These are phyloP conservation scores for Ormyrus rosae DNA, from an alignment of 2,888 invertebrate genomes.

Conservation along the genomic window DNA sequence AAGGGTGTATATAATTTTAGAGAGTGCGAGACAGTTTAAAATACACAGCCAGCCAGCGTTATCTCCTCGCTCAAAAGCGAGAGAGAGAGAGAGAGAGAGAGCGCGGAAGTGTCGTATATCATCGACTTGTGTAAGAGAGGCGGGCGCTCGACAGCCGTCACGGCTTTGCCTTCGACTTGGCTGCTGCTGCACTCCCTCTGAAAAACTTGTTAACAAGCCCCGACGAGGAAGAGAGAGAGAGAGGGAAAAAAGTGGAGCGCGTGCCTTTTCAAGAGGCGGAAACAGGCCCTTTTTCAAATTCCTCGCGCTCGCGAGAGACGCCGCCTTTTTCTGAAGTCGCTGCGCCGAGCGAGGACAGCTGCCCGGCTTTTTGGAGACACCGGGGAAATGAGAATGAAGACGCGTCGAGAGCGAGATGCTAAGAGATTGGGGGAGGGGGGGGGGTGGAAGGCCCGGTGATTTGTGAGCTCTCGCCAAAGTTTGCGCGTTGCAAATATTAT, in stretches of 20 bases:
- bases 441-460: background rate
- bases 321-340: background rate
- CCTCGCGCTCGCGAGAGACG: background rate
- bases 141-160: conserved; percentile 45
- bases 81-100: background rate
- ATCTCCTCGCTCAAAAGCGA: background rate
- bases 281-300: conserved; percentile 33
- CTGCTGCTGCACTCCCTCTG: background rate
- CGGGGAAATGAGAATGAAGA: conserved; percentile 1
- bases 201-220: conserved; percentile 57
- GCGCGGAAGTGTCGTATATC: conserved; percentile 54
- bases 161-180: background rate
- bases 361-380: background rate
- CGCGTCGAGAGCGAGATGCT: too few relatives aligned
- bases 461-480: too few relatives aligned
- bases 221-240: background rate
- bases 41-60: too few relatives aligned
- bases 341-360: background rate
- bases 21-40: background rate
- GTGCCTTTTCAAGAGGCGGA: conserved; percentile 20
- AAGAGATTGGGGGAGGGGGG: background rate
- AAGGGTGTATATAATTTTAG: conserved; percentile 5
- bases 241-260: background rate
- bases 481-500: too few relatives aligned
- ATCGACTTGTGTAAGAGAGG: conserved; percentile 50